A percentile compares a stretch with the other conserved stretches of the same genome.
Evolutionary conservation across 2,888 invertebrate genomes (phyloP).

Genomic region (Eupithecia insigniata): DNA sequence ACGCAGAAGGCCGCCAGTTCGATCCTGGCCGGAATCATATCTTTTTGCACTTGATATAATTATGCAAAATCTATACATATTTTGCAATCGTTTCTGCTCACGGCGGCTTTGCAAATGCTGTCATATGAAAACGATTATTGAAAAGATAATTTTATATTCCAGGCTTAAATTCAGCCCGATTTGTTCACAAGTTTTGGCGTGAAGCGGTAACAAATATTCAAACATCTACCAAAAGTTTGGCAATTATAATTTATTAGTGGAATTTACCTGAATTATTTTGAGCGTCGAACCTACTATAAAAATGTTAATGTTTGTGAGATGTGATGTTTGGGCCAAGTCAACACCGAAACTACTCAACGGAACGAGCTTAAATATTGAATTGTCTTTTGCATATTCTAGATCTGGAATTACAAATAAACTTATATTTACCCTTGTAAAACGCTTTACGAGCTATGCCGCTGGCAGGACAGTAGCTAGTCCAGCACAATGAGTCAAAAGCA

Average conservation of each 20-base stretch:
- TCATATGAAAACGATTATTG: too few relatives aligned
- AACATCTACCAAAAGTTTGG: too few relatives aligned
- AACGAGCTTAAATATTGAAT: not conserved
- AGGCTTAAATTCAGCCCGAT: too few relatives aligned
- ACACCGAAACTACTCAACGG: too few relatives aligned
- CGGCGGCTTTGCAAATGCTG: too few relatives aligned
- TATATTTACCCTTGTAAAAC: not conserved
- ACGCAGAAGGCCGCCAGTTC: constrained; percentile 68
- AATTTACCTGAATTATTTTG: too few relatives aligned
- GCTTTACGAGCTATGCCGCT: not conserved
- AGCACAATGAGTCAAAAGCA: not conserved
- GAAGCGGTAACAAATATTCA: too few relatives aligned
- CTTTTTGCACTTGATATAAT: constrained; percentile 44
- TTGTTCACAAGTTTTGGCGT: too few relatives aligned
- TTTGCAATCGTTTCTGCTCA: not conserved
- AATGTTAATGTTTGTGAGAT: not conserved
- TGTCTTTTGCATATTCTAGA: not conserved
- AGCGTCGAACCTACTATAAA: not conserved
- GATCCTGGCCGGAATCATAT: constrained; percentile 65
- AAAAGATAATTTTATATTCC: too few relatives aligned
- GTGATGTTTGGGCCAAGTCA: not conserved
- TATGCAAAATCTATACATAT: constrained; percentile 11
- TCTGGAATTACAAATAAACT: not conserved
- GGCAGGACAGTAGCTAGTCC: not conserved
- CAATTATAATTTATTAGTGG: too few relatives aligned